Percentiles rank a stretch among this genome's conserved stretches.
Conservation (phyloP, 1,140 invertebrate genomes). For the Atta cephalotes region DNA sequence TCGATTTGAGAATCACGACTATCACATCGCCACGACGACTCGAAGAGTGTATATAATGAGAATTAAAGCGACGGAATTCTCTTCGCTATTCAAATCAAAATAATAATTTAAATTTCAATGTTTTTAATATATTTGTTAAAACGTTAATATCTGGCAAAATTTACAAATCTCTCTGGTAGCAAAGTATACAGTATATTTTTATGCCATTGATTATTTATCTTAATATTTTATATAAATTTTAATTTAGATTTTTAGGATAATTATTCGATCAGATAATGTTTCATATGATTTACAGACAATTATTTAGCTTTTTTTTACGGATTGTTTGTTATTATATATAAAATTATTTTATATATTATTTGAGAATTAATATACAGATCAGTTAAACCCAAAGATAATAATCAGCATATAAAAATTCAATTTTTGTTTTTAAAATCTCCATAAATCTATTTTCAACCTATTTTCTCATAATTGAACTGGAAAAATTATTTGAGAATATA, state of each 20-base stretch:
- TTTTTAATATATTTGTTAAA: neutral
- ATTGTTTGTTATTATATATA: neutral
- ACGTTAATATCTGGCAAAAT: neutral
- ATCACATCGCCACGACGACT: neutral
- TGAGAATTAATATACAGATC: neutral
- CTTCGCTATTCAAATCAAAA: neutral
- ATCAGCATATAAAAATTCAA: neutral
- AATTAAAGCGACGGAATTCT: slow-evolving; percentile 24
- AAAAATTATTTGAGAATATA: neutral
- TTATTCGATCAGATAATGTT: neutral
- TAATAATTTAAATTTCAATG: neutral
- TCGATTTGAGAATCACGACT: slow-evolving; percentile 51
- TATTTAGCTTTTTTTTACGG: neutral
- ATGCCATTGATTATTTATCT: slow-evolving; percentile 6
- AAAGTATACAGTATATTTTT: neutral
- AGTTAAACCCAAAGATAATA: neutral
- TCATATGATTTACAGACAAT: neutral
- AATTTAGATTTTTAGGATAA: neutral
- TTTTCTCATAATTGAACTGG: neutral
- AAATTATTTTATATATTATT: slow-evolving; percentile 21
- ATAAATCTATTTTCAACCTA: neutral
- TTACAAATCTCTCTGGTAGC: neutral
- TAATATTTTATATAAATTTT: neutral
- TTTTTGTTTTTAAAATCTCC: slow-evolving; percentile 19
- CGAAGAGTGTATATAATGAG: slow-evolving; percentile 25